Evolutionary conservation across 1,140 invertebrate genomes (phyloP).

Genomic region (Leptinotarsa defecta): DNA sequence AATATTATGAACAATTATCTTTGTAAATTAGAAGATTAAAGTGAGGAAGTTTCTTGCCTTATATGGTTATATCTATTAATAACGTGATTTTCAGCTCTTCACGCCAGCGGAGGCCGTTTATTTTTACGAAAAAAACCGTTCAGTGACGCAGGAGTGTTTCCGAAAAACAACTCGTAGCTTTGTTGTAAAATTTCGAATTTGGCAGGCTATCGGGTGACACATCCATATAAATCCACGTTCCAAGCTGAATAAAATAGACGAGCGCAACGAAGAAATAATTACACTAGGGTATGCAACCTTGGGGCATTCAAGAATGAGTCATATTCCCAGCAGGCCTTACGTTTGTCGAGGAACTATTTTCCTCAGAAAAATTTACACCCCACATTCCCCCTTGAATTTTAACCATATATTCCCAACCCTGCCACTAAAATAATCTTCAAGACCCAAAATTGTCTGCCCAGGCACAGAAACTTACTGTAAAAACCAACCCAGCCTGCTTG

Average conservation of each 20-base stretch:
- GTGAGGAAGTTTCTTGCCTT: neutral
- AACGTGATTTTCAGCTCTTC: neutral
- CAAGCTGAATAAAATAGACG: neutral
- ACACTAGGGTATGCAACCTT: conserved; percentile 10
- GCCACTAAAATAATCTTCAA: too few relatives aligned
- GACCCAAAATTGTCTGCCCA: too few relatives aligned
- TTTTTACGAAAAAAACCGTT: too few relatives aligned
- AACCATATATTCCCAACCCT: too few relatives aligned
- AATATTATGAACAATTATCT: neutral
- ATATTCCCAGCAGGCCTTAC: neutral
- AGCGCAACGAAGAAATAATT: too few relatives aligned
- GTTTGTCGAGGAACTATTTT: neutral
- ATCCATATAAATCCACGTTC: conserved; percentile 25
- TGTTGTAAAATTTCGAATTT: neutral
- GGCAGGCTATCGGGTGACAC: conserved; percentile 25
- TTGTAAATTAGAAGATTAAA: neutral
- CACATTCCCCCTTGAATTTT: neutral
- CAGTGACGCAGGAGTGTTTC: too few relatives aligned
- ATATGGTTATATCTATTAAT: neutral
- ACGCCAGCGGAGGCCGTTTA: neutral
- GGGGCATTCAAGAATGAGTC: conserved; percentile 8
- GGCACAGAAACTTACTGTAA: too few relatives aligned
- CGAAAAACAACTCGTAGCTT: too few relatives aligned
- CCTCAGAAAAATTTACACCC: conserved; percentile 1
- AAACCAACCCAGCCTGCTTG: neutral